Percentiles rank a stretch among this genome's conserved stretches.
These are phyloP conservation scores for Myiothlypis chrysogaster DNA, from an alignment of 2,797 vertebrate species.

Conservation along the genomic window DNA sequence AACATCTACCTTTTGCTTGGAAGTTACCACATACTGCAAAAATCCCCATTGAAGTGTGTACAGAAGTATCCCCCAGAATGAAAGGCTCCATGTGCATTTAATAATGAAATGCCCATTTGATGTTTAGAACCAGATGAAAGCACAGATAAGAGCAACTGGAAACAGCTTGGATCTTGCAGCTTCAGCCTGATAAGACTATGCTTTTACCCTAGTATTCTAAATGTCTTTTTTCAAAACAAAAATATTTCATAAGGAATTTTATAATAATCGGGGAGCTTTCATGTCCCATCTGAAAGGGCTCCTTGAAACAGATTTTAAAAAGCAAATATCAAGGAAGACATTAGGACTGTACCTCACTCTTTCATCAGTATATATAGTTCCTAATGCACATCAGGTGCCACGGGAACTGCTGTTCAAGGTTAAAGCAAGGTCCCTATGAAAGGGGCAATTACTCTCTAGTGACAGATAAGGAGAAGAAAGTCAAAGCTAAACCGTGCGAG, in stretches of 20 bases:
- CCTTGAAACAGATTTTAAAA: slow-evolving; percentile 32
- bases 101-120: neutral
- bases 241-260: neutral
- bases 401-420: slow-evolving; percentile 52
- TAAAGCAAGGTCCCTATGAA: slow-evolving; percentile 57
- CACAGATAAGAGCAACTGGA: neutral
- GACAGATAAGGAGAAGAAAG: slow-evolving; percentile 50
- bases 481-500: neutral
- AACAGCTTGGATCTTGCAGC: neutral
- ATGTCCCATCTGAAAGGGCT: neutral
- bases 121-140: neutral
- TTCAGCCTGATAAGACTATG: neutral
- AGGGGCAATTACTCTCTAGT: slow-evolving; percentile 51
- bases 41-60: neutral
- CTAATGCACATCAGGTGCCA: slow-evolving; percentile 33
- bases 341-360: slow-evolving; percentile 26
- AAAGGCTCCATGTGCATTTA: neutral
- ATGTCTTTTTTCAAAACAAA: neutral
- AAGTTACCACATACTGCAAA: neutral
- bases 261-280: slow-evolving; percentile 10
- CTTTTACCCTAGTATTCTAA: neutral
- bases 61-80: neutral
- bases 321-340: slow-evolving; percentile 27
- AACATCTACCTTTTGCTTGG: neutral
- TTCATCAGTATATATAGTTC: slow-evolving; percentile 56